A percentile compares a stretch with the other conserved stretches of the same genome.
phyloP scores from a whole-genome alignment of 2,113 vertebrate genomes.

The Physeter macrocephalus region DNA sequence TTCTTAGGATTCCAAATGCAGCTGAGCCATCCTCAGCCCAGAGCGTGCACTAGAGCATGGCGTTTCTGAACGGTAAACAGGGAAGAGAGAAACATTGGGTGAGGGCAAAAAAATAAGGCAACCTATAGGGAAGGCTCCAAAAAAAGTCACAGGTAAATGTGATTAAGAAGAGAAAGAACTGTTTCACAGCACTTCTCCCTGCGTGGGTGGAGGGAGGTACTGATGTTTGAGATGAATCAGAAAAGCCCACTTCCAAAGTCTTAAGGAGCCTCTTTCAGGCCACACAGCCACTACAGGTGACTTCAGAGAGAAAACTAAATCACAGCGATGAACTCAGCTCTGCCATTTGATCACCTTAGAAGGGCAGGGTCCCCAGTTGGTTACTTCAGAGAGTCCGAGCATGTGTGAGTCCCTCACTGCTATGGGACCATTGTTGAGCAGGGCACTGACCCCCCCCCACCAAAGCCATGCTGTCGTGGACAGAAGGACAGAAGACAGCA shows the following conservation, averaged over 20 bases:
- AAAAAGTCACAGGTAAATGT: not conserved
- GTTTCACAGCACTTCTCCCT: not conserved
- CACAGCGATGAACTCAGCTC: slow-evolving; percentile 66
- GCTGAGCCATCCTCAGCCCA: not conserved
- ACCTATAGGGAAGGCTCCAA: not conserved
- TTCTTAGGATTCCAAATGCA: slow-evolving; percentile 57
- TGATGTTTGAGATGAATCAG: slow-evolving; percentile 34
- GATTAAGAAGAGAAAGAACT: not conserved
- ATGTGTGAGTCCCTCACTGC: slow-evolving; percentile 58
- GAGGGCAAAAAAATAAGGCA: not conserved
- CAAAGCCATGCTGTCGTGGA: not conserved
- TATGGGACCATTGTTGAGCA: slow-evolving; percentile 16
- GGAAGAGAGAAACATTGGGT: not conserved
- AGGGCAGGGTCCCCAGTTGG: slow-evolving; percentile 79
- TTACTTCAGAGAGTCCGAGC: slow-evolving; percentile 54
- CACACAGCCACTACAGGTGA: slow-evolving; percentile 71
- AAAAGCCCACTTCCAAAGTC: slow-evolving; percentile 67
- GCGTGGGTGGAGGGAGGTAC: accelerated
- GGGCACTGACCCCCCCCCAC: not conserved
- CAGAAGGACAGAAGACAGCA: not conserved
- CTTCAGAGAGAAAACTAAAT: slow-evolving; percentile 43
- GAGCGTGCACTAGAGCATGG: not conserved
- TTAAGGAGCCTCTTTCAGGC: slow-evolving; percentile 80
- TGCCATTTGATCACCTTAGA: slow-evolving; percentile 69
- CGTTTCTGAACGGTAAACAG: not conserved